A percentile compares a stretch with the other conserved stretches of the same genome.
phyloP scores from a whole-genome alignment of 92 coral and sea anemone genomes.

The Chrysogorgia sp. region DNA sequence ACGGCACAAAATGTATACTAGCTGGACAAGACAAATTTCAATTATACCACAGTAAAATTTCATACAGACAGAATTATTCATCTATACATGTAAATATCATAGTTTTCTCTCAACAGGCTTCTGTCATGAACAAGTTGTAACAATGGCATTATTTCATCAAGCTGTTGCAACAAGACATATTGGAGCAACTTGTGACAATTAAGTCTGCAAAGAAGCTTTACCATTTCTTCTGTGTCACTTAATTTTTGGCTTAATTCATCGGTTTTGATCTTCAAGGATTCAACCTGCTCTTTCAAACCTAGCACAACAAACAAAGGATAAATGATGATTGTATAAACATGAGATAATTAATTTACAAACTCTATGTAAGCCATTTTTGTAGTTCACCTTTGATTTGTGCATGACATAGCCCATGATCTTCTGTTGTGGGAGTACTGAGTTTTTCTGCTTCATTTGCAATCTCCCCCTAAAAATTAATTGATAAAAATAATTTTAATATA shows the following conservation, averaged over 20 bases:
- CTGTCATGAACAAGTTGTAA: not conserved
- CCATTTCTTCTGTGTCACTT: conserved; percentile 71
- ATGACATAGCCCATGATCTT: conserved; percentile 36
- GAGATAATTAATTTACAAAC: not conserved
- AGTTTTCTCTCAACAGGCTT: too few species aligned
- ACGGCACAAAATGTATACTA: not conserved
- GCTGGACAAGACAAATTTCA: not conserved
- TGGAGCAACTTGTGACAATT: too few species aligned
- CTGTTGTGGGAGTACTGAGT: conserved; percentile 11
- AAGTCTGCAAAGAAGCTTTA: conserved; percentile 43
- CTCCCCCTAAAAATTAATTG: conserved; percentile 27
- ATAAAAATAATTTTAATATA: too few species aligned
- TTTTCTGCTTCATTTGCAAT: conserved; percentile 21
- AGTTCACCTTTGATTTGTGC: conserved; percentile 32
- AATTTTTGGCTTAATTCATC: conserved; percentile 60
- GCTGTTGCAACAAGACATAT: too few species aligned
- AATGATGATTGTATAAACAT: not conserved
- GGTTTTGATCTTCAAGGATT: conserved; percentile 60
- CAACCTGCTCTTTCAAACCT: conserved; percentile 72
- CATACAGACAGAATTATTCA: too few species aligned
- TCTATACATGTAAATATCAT: too few species aligned
- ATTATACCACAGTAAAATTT: too few species aligned
- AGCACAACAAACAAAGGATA: not conserved
- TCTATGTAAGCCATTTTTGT: not conserved
- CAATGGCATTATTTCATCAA: not conserved